Evolutionary conservation across 2,797 vertebrate genomes (phyloP).

Genomic region (Eupleurogrammus muticus): DNA sequence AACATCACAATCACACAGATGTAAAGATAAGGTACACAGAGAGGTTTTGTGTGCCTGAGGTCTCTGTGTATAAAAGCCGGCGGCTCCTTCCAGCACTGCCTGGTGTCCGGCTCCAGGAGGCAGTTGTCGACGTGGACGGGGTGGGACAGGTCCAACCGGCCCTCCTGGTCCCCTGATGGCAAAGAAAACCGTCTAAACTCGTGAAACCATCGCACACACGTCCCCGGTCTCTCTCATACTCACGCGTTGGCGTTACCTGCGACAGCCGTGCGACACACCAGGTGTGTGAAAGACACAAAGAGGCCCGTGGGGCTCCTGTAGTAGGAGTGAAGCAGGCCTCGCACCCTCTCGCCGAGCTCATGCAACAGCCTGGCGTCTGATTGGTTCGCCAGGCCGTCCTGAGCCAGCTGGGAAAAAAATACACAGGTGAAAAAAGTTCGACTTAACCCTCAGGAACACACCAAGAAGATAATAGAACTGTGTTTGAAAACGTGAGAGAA

Average conservation of each 20-base stretch:
- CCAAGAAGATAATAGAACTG: too few species aligned
- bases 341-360: conserved; percentile 89
- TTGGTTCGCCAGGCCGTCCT: conserved; percentile 87
- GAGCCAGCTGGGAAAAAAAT: conserved; percentile 83
- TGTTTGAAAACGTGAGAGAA: too few species aligned
- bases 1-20: neutral
- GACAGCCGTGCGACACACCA: conserved; percentile 93
- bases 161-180: conserved; percentile 89
- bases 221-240: neutral
- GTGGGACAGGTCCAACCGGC: conserved; percentile 94
- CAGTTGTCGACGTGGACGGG: conserved; percentile 98
- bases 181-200: conserved; percentile 14
- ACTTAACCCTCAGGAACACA: neutral
- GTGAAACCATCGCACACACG: too few species aligned
- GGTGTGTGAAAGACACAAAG: conserved; percentile 92
- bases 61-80: conserved; percentile 96
- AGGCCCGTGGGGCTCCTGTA: conserved; percentile 90
- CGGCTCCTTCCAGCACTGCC: conserved; percentile 93
- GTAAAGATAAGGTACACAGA: neutral
- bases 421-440: neutral
- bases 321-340: conserved; percentile 90
- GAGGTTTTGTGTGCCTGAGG: conserved; percentile 87
- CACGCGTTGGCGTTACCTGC: conserved; percentile 81
- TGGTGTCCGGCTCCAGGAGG: conserved; percentile 93
- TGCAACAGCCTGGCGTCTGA: conserved; percentile 87